Evolutionary conservation across 2,113 vertebrate genomes (phyloP), one percentile per base, ranked within the genome.

Genomic region (Trogon melanurus): DNA sequence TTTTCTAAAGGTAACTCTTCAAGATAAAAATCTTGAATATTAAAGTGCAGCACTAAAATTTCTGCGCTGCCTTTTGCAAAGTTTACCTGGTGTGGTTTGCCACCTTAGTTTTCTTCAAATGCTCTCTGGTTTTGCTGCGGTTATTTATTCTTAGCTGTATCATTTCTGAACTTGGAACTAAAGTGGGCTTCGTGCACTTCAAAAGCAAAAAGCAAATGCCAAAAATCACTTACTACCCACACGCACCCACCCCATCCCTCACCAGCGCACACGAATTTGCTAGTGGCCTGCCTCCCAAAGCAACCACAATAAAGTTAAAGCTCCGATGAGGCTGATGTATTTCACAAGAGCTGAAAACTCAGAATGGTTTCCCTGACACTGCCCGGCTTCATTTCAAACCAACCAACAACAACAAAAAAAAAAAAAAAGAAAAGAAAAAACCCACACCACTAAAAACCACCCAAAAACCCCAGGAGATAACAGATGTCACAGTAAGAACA

Each of bases 61-160:
- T 65, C 66, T 34, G 57, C 62, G 20, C 1, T n/a, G 73, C 61
- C 73, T 89, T 89, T 30, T 81, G 45, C 73, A 32, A 51, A 81
- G 73, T 62, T 47, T 87, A 84, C 88, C 88, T 92, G 83, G 61
- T 93, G 91, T 34, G 86, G 88, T 97, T 95, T 91, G 73, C 73
- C 51, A 19, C 85, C 89, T 84, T 58, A 50, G 54, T 53, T 75
- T 62, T 88, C 56, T 79, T 93, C 70, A 92, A 70, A 15, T 14
- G 34, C 81, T 67, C 26, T 62, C 79, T 89, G 61, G 32, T 36
- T 94, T 94, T 94, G 91, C 41, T 50, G 83, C 81, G 85, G 90
- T 96, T 95, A 92, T 93, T 95, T 96, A 84, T 67, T 93, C 76
- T 78, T 51, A 71, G 48, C 65, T n/a, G 9, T 44, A 80, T 80